Conservation (phyloP, 2,797 vertebrate species). For the Ctenochaetus hawaiiensis region DNA sequence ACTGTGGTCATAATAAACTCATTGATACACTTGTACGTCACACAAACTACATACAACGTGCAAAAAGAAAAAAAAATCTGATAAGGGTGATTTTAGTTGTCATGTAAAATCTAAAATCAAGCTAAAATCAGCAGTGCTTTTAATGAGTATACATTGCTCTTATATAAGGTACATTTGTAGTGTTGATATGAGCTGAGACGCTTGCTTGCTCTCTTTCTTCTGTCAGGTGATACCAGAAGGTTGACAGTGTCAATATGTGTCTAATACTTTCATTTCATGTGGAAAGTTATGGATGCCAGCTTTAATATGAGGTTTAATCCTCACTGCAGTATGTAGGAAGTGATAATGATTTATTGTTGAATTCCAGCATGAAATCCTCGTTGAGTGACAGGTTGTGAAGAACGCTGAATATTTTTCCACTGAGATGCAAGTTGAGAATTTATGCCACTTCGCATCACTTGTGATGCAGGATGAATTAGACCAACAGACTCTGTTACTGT, state of each 20-base stretch:
- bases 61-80: neutral
- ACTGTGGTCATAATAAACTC: neutral
- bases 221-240: neutral
- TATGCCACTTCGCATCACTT: neutral
- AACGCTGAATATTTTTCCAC: constrained; percentile 18
- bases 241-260: neutral
- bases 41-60: too few species aligned
- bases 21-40: neutral
- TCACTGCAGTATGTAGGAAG: neutral
- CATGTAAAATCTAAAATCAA: neutral
- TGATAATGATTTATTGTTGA: neutral
- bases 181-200: neutral
- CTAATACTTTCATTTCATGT: neutral
- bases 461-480: neutral
- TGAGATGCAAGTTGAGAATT: neutral
- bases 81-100: too few species aligned
- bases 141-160: too few species aligned
- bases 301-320: neutral
- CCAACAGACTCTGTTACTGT: neutral
- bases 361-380: neutral
- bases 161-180: too few species aligned
- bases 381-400: neutral
- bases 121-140: neutral
- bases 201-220: neutral
- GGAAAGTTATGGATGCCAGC: neutral